A percentile compares a stretch with the other conserved stretches of the same genome.
phyloP scores from a whole-genome alignment of 2,888 invertebrate genomes.

The Sympetrum striolatum region DNA sequence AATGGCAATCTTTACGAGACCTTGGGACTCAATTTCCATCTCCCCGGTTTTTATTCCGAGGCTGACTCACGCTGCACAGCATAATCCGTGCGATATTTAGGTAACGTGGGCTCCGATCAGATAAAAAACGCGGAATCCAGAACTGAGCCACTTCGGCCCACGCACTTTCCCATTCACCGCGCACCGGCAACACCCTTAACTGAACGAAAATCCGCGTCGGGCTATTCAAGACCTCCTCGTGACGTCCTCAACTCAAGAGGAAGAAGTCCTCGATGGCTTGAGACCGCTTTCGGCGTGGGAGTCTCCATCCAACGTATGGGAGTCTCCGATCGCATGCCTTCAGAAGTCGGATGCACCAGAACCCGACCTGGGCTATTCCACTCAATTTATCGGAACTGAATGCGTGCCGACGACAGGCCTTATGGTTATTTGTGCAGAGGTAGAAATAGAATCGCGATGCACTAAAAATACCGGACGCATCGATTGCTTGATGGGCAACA shows the following conservation, averaged over 20 bases:
- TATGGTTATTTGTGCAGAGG: no score
- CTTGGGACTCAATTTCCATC: no score
- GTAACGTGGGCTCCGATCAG: no score
- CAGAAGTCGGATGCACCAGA: neutral
- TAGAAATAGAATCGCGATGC: no score
- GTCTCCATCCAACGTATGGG: neutral
- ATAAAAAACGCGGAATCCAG: neutral
- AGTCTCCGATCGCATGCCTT: neutral
- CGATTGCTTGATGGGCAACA: no score
- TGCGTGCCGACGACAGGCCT: neutral
- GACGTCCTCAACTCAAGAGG: neutral
- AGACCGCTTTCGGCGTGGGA: neutral
- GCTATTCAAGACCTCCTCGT: neutral
- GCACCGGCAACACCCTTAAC: neutral
- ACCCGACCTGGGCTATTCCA: neutral
- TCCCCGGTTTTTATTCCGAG: no score
- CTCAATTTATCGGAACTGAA: neutral
- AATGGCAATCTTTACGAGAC: no score
- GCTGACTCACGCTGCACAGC: no score
- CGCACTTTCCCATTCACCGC: neutral
- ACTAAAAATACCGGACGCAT: no score
- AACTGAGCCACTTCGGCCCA: neutral
- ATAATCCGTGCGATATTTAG: no score
- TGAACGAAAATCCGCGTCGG: neutral
- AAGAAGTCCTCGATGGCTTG: neutral